Percentiles rank a stretch among this genome's conserved stretches.
Evolutionary conservation across 2,888 invertebrate genomes (phyloP).

Genomic region (Ommatoiulus sabulosus): DNA sequence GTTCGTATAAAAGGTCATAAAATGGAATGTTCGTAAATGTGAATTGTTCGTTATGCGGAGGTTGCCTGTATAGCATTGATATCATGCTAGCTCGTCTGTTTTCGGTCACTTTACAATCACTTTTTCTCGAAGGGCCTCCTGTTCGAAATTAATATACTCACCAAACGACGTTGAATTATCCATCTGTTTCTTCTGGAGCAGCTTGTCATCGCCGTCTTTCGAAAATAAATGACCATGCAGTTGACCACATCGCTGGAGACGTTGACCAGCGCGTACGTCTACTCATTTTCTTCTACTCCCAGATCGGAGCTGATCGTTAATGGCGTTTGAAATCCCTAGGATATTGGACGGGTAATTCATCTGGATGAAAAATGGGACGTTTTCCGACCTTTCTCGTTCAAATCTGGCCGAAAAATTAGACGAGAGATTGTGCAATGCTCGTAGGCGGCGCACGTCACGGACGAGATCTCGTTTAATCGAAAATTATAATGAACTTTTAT

Average conservation of each 20-base stretch:
- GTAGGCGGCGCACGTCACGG: neutral
- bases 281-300: neutral
- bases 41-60: no score
- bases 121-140: no score
- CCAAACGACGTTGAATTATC: neutral
- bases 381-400: neutral
- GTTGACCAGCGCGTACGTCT: neutral
- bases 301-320: neutral
- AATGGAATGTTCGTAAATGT: no score
- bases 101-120: no score
- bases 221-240: constrained; percentile 13
- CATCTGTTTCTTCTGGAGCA: neutral
- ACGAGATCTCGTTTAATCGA: neutral
- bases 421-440: neutral
- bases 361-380: constrained; percentile 13
- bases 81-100: no score
- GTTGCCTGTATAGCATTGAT: no score
- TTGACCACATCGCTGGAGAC: neutral
- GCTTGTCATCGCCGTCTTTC: neutral
- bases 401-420: neutral
- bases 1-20: no score
- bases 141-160: neutral
- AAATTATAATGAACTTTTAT: neutral
- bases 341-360: neutral
- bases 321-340: constrained; percentile 10